Evolutionary conservation across 2,113 vertebrate genomes (phyloP), one percentile per base, ranked within the genome.

Genomic region (Carollia perspicillata): DNA sequence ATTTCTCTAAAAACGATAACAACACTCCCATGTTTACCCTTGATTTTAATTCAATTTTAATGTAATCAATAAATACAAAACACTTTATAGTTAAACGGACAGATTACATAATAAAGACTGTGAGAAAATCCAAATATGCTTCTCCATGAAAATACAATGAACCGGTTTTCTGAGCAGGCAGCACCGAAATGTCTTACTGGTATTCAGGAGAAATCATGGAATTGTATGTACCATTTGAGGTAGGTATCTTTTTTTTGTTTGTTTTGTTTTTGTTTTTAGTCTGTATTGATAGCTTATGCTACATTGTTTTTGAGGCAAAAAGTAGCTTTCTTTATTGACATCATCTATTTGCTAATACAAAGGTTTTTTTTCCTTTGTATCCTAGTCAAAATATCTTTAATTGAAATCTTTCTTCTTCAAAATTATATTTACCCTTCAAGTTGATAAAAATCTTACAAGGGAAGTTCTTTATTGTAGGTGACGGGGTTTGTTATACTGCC

Each of bases 401-500:
- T 35, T 93, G 23, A 63, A 44, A 84, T 83, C 1, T 85, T 90
- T 44, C 42, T 80, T 85, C n/a, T 96, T 94, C 12, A 60, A 91
- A 94, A 95, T 71, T 63, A 66, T 68, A 92, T 42, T 95, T 81
- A 90, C 37, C 16, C 40, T 60, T 80, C 51, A 77, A 68, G 42
- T 8, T 40, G 66, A 94, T 79, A 37, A 84, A 87, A 81, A 83
- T 65, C 6, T 80, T 90, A 93, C 11, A 30, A n/a, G 2, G 28
- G 2, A 14, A 53, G 14, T 74, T 28, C 23, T 92, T 95, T 92
- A 80, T 51, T 83, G 7, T 89, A 93, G 5, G 13, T 66, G 16
- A 88, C 51, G 7, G 17, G 51, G 23, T 71, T 63, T 49, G 22
- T 91, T 89, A 40, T 5, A 44, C 66, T 89, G 53, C 47, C 33